phyloP scores from a whole-genome alignment of 2,888 invertebrate genomes.

The Sinodicranocentrus sp. region DNA sequence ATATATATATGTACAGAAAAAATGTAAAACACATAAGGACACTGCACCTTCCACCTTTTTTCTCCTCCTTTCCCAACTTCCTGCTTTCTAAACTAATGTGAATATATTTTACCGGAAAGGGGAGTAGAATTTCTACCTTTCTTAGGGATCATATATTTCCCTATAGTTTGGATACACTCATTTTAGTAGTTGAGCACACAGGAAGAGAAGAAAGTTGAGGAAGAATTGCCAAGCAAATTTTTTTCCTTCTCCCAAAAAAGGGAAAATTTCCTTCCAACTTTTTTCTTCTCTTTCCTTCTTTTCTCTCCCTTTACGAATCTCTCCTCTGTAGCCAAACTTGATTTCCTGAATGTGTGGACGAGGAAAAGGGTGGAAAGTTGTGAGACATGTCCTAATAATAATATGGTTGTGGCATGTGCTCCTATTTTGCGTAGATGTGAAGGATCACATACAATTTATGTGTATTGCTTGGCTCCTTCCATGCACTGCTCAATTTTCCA shows the following conservation, averaged over 20 bases:
- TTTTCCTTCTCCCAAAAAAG: conserved; percentile 16
- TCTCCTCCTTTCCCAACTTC: conserved; percentile 18
- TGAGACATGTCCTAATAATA: conserved; percentile 28
- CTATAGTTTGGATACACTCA: conserved; percentile 8
- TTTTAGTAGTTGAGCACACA: not conserved
- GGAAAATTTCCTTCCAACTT: not conserved
- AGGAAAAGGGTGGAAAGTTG: conserved; percentile 16
- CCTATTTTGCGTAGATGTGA: not conserved
- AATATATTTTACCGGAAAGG: no score
- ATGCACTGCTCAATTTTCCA: not conserved
- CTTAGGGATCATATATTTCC: not conserved
- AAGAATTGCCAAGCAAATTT: conserved; percentile 40
- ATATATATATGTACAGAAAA: no score
- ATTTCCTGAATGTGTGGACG: conserved; percentile 31
- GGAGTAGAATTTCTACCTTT: no score
- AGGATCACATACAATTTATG: no score
- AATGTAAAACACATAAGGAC: no score
- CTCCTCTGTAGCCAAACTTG: conserved; percentile 28
- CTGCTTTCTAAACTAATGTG: not conserved
- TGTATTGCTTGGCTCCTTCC: no score
- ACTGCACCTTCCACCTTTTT: conserved; percentile 3
- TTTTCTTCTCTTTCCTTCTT: conserved; percentile 3
- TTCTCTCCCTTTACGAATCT: not conserved
- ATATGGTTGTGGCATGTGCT: conserved; percentile 30
- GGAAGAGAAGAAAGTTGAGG: conserved; percentile 26